Evolutionary conservation across 1,140 invertebrate species (phyloP).

Genomic region (Drosophila mauritiana): DNA sequence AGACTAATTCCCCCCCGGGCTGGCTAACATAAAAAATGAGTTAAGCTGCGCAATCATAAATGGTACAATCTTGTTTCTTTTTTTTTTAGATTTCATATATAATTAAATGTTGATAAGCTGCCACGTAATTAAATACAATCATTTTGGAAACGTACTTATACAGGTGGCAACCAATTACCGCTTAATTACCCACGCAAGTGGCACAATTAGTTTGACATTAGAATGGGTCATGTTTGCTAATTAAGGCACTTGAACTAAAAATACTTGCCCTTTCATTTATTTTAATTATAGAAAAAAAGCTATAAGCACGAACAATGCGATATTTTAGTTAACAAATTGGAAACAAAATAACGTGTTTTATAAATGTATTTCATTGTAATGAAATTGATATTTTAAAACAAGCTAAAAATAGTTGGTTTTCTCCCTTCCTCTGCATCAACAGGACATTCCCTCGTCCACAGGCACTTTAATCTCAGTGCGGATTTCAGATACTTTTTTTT

Average conservation of each 20-base stretch:
- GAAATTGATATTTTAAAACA: no score
- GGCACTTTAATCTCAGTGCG: slow-evolving; percentile 6
- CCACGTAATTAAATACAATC: no score
- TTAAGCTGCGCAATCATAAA: background rate
- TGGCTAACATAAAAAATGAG: slow-evolving; percentile 10
- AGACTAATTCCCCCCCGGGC: slow-evolving; percentile 11
- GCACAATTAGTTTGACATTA: background rate
- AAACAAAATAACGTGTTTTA: no score
- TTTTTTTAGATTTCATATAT: no score
- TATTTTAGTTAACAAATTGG: no score
- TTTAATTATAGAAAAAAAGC: background rate
- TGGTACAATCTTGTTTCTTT: background rate
- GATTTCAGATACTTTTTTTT: background rate
- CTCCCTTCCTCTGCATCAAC: background rate
- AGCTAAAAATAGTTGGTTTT: no score
- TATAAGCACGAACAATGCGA: no score
- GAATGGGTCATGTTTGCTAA: background rate
- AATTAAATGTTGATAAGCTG: no score
- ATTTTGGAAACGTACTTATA: background rate
- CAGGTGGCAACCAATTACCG: background rate
- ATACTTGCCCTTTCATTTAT: background rate
- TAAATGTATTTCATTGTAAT: no score
- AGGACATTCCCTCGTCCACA: background rate
- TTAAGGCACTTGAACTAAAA: background rate
- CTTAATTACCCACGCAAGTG: background rate